These are phyloP conservation scores for Netelia inedita DNA, from an alignment of 2,888 invertebrate genomes.

Conservation along the genomic window DNA sequence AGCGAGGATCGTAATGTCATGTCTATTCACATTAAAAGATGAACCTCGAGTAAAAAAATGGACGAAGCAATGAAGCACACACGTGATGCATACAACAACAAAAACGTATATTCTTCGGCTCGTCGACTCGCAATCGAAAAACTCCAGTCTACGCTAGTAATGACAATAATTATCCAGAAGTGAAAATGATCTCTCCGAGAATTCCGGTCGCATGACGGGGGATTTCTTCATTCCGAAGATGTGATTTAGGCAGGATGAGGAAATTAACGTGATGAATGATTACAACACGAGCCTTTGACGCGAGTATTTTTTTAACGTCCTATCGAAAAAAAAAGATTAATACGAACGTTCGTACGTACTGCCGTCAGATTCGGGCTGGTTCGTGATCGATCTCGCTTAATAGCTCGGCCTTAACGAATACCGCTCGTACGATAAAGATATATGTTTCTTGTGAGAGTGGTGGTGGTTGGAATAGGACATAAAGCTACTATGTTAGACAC, in stretches of 20 bases:
- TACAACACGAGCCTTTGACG: neutral
- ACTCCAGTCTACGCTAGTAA: constrained; percentile 42
- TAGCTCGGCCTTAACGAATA: constrained; percentile 41
- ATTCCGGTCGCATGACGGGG: constrained; percentile 28
- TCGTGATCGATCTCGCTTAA: constrained; percentile 64
- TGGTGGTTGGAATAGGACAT: neutral
- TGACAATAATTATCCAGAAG: constrained; percentile 65
- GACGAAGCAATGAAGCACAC: constrained; percentile 9
- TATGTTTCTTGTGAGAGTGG: neutral
- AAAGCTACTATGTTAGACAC: constrained; percentile 24
- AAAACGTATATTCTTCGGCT: constrained; percentile 31
- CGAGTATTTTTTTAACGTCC: neutral
- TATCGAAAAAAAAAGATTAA: neutral
- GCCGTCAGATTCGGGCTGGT: constrained; percentile 53
- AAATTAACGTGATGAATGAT: constrained; percentile 36
- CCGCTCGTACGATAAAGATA: neutral
- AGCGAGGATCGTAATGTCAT: neutral
- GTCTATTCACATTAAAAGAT: constrained; percentile 36
- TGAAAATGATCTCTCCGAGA: constrained; percentile 40
- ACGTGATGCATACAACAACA: constrained; percentile 31
- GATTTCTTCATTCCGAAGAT: constrained; percentile 44
- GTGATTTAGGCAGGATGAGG: neutral
- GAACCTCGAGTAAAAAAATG: constrained; percentile 3
- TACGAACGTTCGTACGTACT: constrained; percentile 18
- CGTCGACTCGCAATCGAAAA: constrained; percentile 29